Percentiles rank a stretch among this genome's conserved stretches.
These are phyloP conservation scores for Platycnemis pennipes DNA, from an alignment of 2,888 invertebrate genomes.

Conservation along the genomic window DNA sequence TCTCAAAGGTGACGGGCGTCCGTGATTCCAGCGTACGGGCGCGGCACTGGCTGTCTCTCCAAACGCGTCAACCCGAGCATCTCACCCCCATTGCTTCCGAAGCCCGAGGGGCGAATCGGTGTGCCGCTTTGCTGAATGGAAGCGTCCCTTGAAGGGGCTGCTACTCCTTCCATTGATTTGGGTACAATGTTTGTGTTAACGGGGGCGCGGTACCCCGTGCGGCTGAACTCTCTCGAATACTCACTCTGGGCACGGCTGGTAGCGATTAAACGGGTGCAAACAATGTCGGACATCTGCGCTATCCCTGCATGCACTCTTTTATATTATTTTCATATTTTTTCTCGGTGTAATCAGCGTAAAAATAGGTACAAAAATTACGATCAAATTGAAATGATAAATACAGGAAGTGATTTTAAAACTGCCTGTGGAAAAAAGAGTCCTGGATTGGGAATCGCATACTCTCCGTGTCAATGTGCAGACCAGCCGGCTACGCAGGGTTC, in stretches of 20 bases:
- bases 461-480: too few species aligned
- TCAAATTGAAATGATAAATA: too few species aligned
- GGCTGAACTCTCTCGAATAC: not conserved
- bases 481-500: too few species aligned
- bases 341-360: too few species aligned
- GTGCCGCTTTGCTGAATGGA: not conserved
- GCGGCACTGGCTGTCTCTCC: not conserved
- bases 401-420: too few species aligned
- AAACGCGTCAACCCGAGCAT: too few species aligned
- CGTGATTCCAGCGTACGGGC: not conserved
- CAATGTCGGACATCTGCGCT: not conserved
- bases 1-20: not conserved
- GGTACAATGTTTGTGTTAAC: not conserved
- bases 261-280: not conserved
- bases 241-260: not conserved
- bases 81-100: not conserved
- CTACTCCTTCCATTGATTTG: constrained; percentile 3
- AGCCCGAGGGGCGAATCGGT: not conserved
- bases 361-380: too few species aligned
- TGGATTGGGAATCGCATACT: too few species aligned
- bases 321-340: too few species aligned
- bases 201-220: not conserved
- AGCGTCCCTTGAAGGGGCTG: not conserved
- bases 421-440: too few species aligned
- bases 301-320: too few species aligned